A percentile compares a stretch with the other conserved stretches of the same genome.
phyloP scores from a whole-genome alignment of 2,113 vertebrate species.

The Myiozetetes cayanensis region DNA sequence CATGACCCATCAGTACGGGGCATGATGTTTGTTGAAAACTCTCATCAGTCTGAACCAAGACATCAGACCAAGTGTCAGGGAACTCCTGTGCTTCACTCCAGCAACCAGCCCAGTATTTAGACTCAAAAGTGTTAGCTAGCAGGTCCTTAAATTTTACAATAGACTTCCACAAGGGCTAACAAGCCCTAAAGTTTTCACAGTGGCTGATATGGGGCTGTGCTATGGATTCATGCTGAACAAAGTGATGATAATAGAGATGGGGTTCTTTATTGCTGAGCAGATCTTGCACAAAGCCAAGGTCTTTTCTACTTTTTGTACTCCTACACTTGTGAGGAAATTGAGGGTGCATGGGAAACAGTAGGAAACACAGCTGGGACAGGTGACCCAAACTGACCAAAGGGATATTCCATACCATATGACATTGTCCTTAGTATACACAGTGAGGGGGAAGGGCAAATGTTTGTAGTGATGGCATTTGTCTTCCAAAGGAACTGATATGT shows the following conservation, averaged over 20 bases:
- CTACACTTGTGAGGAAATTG: accelerated
- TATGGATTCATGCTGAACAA: neutral
- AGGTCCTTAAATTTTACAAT: neutral
- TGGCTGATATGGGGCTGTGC: neutral
- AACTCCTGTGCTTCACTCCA: neutral
- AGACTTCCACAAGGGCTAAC: neutral
- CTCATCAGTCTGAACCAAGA: neutral
- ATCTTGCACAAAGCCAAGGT: neutral
- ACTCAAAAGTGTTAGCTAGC: neutral
- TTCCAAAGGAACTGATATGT: neutral
- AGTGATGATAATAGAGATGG: neutral
- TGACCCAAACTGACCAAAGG: neutral
- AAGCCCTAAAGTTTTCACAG: neutral
- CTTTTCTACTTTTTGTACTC: neutral
- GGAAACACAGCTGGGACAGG: neutral
- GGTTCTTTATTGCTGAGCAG: neutral
- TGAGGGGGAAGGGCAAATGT: too few species aligned
- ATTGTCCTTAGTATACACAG: neutral
- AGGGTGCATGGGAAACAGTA: neutral
- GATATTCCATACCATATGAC: accelerated
- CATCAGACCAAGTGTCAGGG: neutral
- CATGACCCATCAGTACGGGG: neutral
- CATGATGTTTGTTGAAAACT: neutral
- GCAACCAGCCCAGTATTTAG: neutral
- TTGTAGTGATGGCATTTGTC: neutral